Evolutionary conservation across 1,140 invertebrate species (phyloP), one percentile per base, ranked within the genome.

Genomic region (Artemia franciscana): DNA sequence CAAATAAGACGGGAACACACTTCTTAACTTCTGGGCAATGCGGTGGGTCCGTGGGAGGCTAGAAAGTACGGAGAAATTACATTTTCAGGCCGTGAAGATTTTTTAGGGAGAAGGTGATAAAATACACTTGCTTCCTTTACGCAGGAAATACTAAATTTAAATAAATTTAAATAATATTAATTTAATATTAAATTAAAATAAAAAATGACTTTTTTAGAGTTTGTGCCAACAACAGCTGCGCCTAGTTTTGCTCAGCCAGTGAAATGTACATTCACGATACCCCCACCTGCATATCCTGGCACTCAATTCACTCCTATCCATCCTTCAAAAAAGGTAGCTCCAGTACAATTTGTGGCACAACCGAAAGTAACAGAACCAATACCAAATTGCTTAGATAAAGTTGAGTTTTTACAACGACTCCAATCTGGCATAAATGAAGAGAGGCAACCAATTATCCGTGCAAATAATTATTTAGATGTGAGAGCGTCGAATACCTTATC

Each of bases 381-480:
- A 70, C 77, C 28, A 72, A 76, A 28, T 68, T 77, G 27, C 73
- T 71, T 59, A 70, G 76, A 18, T 70, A 70, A 75, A 23, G 71
- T 73, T 3, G 69, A 73, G 21, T 51, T 51, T 18, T 15, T 51
- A 2, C 12, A 12, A 1, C 12, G 39, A 51, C 39, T 51, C 39
- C 12, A 51, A 51, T 18, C 39, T 15, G 39, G 39, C 39, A 15
- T 51, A 15, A 51, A 1, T 12, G 21, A 51, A 15, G 39, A 51
- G 39, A 51, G 21, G 21, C 39, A 51, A 51, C 72, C 77, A 0
- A 76, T 83, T 1, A 80, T 83, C 0, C 76, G 79, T 0, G 78
- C 79, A 23, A 82, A 82, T 67, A 83, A 83, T 70, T 84, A 83
- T 64, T 67, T 84, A 61, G 82, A 83, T 67, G 79, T 83, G 4